These are phyloP conservation scores for Synanceia verrucosa DNA, from an alignment of 2,797 vertebrate species.

Conservation along the genomic window DNA sequence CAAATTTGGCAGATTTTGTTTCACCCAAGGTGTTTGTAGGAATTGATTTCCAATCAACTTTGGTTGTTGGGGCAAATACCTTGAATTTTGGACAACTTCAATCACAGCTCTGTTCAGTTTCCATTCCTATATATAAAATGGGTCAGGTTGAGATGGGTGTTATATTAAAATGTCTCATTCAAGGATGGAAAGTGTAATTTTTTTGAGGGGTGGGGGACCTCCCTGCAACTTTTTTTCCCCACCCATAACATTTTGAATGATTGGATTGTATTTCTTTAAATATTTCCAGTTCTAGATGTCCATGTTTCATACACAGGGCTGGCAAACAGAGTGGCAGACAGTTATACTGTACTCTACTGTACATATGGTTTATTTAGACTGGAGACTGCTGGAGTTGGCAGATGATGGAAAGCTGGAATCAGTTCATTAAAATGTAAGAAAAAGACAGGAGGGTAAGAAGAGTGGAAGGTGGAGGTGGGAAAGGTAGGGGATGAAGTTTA, in stretches of 20 bases:
- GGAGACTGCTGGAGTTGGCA: constrained; percentile 12
- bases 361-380: constrained; percentile 41
- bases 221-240: not conserved
- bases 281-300: not conserved
- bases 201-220: not conserved
- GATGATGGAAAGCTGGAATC: constrained; percentile 28
- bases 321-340: constrained; percentile 18
- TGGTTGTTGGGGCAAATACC: not conserved
- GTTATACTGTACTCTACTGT: constrained; percentile 29
- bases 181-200: not conserved
- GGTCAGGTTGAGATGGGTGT: not conserved
- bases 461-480: not conserved
- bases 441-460: not conserved
- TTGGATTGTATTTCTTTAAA: constrained; percentile 4
- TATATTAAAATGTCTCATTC: not conserved
- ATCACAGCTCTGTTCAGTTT: not conserved
- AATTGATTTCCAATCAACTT: not conserved
- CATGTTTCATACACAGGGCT: not conserved
- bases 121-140: not conserved
- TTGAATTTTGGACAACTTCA: not conserved
- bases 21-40: not conserved
- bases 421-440: constrained; percentile 32
- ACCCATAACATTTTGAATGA: not conserved
- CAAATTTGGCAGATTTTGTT: not conserved
- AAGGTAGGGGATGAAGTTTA: constrained; percentile 23